Evolutionary conservation across 2,888 invertebrate species (phyloP).

Genomic region (Dexiosoma caninum): DNA sequence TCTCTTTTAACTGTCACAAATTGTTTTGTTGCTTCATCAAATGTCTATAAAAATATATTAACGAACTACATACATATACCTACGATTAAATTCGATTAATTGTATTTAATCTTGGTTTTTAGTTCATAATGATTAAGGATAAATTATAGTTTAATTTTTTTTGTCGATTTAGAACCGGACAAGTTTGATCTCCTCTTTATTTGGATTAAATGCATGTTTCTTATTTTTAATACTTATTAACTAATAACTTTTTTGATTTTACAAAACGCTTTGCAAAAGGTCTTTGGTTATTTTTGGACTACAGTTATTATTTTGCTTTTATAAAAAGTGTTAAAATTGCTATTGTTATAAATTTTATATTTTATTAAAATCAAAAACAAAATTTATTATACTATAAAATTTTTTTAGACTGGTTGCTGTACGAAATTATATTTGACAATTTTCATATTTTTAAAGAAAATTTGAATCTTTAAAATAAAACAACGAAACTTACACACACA

Average conservation of each 20-base stretch:
- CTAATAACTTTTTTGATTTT: slow-evolving; percentile 9
- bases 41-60: too few relatives aligned
- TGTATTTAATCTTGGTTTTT: too few relatives aligned
- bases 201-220: slow-evolving; percentile 17
- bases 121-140: too few relatives aligned
- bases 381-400: neutral
- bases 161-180: neutral
- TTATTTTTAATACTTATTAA: neutral
- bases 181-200: neutral
- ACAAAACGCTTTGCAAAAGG: neutral
- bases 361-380: neutral
- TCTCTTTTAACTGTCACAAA: too few relatives aligned
- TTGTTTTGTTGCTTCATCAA: too few relatives aligned
- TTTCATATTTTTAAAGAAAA: too few relatives aligned
- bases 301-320: slow-evolving; percentile 44
- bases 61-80: too few relatives aligned
- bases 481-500: neutral
- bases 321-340: neutral
- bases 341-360: neutral
- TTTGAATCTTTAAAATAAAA: too few relatives aligned
- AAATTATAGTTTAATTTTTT: too few relatives aligned
- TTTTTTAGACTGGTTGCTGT: slow-evolving; percentile 32
- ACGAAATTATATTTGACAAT: neutral
- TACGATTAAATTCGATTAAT: too few relatives aligned
- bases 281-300: slow-evolving; percentile 43